Percentiles rank a stretch among this genome's conserved stretches.
These are phyloP conservation scores for Scaptomyza flava DNA, from an alignment of 2,888 invertebrate species.

Conservation along the genomic window DNA sequence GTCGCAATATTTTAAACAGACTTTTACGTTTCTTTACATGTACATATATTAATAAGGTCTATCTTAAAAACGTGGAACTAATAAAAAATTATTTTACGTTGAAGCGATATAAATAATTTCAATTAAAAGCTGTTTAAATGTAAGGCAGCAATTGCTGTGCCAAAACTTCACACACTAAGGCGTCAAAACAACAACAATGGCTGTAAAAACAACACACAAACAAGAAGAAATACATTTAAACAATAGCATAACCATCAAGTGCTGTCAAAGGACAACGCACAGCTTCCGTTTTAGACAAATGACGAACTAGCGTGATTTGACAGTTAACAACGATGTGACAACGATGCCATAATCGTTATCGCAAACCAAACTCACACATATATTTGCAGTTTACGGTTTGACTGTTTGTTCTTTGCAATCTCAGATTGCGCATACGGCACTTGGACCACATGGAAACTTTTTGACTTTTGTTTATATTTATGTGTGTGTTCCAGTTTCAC, in stretches of 20 bases:
- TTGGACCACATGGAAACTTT: not conserved
- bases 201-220: not conserved
- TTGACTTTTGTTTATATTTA: constrained; percentile 2
- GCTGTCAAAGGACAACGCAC: constrained; percentile 62
- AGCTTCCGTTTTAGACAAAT: constrained; percentile 68
- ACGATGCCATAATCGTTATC: constrained; percentile 57
- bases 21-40: not conserved
- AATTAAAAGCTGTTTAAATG: constrained; percentile 68
- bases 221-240: constrained; percentile 16
- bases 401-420: constrained; percentile 32
- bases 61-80: constrained; percentile 17
- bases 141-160: constrained; percentile 48
- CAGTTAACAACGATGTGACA: constrained; percentile 52
- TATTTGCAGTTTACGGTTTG: not conserved
- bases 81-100: constrained; percentile 37
- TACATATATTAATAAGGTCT: not conserved
- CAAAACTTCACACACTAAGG: constrained; percentile 16
- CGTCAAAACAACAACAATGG: constrained; percentile 21
- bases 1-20: constrained; percentile 33
- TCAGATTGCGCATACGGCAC: constrained; percentile 45
- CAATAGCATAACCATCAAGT: constrained; percentile 41
- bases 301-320: constrained; percentile 47
- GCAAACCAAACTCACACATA: constrained; percentile 16
- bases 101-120: constrained; percentile 9
- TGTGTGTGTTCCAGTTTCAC: constrained; percentile 37